Conservation (phyloP, 2,797 vertebrate genomes). For the Momotus momota region DNA sequence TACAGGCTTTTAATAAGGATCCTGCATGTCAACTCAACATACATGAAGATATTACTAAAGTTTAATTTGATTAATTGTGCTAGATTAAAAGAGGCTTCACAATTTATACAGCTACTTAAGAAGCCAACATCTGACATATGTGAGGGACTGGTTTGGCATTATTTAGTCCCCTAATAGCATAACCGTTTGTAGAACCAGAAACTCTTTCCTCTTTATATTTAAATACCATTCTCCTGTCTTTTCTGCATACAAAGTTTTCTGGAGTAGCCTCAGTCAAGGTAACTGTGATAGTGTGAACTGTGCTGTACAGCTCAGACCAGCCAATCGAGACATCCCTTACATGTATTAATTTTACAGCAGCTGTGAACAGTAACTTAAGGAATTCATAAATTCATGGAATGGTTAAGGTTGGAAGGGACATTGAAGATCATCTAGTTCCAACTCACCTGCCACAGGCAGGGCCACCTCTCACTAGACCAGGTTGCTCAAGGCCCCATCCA, state of each 20-base stretch:
- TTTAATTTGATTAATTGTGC: not conserved
- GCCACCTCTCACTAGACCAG: too few relatives aligned
- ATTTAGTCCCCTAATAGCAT: not conserved
- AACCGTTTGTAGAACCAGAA: not conserved
- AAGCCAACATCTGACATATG: not conserved
- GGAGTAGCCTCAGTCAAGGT: not conserved
- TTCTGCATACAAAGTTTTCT: not conserved
- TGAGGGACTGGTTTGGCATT: not conserved
- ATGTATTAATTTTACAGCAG: not conserved
- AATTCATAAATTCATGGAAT: not conserved
- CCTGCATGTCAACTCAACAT: not conserved
- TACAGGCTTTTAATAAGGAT: not conserved
- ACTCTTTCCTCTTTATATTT: not conserved
- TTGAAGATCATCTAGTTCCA: too few relatives aligned
- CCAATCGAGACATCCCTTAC: not conserved
- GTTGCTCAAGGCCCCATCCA: too few relatives aligned
- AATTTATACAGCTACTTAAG: not conserved
- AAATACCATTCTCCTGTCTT: not conserved
- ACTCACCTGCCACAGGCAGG: too few relatives aligned
- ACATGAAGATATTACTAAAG: not conserved
- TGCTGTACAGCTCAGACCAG: not conserved
- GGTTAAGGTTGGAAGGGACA: too few relatives aligned
- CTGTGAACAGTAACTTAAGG: not conserved
- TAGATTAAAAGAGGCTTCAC: not conserved
- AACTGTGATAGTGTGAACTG: not conserved